These are phyloP conservation scores for Coryphaenoides rupestris DNA, from an alignment of 2,113 vertebrate species.

Conservation along the genomic window DNA sequence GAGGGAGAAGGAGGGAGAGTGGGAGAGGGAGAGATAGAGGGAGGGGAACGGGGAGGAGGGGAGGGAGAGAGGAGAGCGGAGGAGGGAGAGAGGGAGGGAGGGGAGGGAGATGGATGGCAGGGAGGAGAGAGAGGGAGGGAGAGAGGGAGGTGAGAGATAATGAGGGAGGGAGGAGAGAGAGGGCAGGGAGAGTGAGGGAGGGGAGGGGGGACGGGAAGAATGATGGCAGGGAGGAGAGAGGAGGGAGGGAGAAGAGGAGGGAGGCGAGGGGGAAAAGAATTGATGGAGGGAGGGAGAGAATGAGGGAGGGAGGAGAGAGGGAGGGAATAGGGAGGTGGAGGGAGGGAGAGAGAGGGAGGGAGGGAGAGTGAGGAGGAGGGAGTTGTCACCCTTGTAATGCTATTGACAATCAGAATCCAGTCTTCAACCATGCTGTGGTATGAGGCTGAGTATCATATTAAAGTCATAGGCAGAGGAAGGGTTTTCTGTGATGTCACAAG, in stretches of 20 bases:
- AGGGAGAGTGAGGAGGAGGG: background rate
- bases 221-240: constrained; percentile 1
- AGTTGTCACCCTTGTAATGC: too few species aligned
- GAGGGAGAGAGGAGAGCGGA: background rate
- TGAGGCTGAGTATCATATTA: too few species aligned
- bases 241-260: constrained; percentile 9
- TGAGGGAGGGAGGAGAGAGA: background rate
- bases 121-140: constrained; percentile 1
- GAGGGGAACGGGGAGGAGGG: background rate
- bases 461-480: too few species aligned
- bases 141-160: background rate
- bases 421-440: too few species aligned
- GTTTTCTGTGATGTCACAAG: too few species aligned
- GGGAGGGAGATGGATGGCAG: constrained; percentile 13
- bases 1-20: constrained; percentile 28
- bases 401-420: too few species aligned
- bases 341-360: background rate
- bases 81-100: background rate
- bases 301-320: constrained; percentile 7
- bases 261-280: background rate
- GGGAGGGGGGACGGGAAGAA: background rate
- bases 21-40: constrained; percentile 34
- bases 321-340: background rate
- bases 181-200: background rate
- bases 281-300: background rate